Conservation (phyloP, 1,140 invertebrate genomes). For the Atta texana region DNA sequence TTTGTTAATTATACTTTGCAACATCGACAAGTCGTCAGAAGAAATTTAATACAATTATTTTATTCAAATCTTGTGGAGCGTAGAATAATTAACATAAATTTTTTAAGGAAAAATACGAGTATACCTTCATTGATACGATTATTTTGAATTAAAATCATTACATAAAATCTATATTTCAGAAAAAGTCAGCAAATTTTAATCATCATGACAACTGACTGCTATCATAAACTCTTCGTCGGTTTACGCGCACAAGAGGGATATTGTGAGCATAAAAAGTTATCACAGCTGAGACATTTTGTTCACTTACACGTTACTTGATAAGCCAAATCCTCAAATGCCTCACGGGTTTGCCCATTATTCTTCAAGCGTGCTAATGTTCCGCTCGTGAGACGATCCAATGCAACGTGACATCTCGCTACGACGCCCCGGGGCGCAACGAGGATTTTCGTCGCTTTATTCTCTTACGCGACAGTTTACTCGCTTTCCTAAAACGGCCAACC, state of each 20-base stretch:
- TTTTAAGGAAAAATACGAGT: not conserved
- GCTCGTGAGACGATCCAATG: not conserved
- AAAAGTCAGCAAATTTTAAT: conserved; percentile 20
- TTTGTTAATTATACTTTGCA: not conserved
- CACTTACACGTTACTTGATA: not conserved
- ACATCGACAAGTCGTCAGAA: not conserved
- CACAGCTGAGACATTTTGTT: conserved; percentile 46
- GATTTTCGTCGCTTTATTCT: conserved; percentile 50
- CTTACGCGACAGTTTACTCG: conserved; percentile 47
- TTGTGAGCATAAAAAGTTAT: conserved; percentile 44
- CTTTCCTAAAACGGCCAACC: conserved; percentile 47
- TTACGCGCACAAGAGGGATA: not conserved
- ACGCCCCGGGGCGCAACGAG: not conserved
- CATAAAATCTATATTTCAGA: not conserved
- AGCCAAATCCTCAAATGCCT: conserved; percentile 4
- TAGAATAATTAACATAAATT: not conserved
- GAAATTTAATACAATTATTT: not conserved
- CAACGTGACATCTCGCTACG: conserved; percentile 25
- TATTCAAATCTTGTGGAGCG: not conserved
- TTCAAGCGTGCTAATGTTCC: conserved; percentile 45
- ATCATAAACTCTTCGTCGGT: not conserved
- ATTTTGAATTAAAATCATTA: not conserved
- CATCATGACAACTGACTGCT: not conserved
- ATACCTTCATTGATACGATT: not conserved
- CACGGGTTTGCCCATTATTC: conserved; percentile 30